These are phyloP conservation scores for Oenanthe oenanthe DNA, from an alignment of 2,113 vertebrate species.

Conservation along the genomic window DNA sequence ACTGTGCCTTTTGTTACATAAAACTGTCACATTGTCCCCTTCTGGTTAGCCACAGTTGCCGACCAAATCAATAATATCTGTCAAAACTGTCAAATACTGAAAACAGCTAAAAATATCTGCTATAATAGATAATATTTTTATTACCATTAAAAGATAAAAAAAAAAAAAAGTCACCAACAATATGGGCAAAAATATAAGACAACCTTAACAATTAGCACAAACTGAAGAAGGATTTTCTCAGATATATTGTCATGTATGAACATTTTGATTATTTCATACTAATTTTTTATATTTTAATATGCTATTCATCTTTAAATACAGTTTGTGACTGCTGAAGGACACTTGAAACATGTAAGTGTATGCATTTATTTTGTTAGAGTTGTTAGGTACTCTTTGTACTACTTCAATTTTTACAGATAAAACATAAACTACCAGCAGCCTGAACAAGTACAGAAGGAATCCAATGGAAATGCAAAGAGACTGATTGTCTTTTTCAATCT, in stretches of 20 bases:
- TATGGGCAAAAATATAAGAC: not conserved
- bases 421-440: not conserved
- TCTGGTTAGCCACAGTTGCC: conserved; percentile 80
- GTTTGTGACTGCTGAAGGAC: not conserved
- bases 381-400: not conserved
- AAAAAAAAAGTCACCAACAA: conserved; percentile 16
- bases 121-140: conserved; percentile 63
- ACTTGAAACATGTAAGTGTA: rapidly evolving
- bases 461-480: not conserved
- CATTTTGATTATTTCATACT: not conserved
- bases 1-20: conserved; percentile 85
- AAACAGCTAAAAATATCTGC: conserved; percentile 71
- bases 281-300: not conserved
- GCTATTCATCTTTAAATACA: not conserved
- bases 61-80: conserved; percentile 82
- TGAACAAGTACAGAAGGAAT: not conserved
- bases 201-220: not conserved
- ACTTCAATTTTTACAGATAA: not conserved
- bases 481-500: not conserved
- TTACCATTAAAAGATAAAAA: conserved; percentile 31
- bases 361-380: not conserved
- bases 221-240: not conserved
- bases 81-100: conserved; percentile 79
- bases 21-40: conserved; percentile 84
- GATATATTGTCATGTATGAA: not conserved